These are phyloP conservation scores for Perca fluviatilis DNA, from an alignment of 2,113 vertebrate genomes.

Conservation along the genomic window DNA sequence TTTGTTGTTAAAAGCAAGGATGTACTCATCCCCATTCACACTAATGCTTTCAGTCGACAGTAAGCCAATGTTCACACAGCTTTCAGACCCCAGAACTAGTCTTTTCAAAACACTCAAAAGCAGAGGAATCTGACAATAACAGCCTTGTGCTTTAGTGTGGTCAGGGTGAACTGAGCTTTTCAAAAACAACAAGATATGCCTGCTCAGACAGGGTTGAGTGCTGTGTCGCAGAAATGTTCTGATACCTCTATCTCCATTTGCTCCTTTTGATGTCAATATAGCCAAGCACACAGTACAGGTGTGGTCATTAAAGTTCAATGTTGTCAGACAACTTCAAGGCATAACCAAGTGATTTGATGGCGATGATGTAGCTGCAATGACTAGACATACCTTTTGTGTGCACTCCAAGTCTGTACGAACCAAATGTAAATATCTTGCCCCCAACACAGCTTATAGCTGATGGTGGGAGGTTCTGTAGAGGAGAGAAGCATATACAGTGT, in stretches of 20 bases:
- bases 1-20: not conserved
- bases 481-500: not conserved
- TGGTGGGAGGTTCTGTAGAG: slow-evolving; percentile 90
- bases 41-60: not conserved
- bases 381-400: slow-evolving; percentile 94
- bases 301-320: not conserved
- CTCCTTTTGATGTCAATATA: not conserved
- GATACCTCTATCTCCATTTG: not conserved
- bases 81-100: slow-evolving; percentile 27
- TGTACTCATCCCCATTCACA: slow-evolving; percentile 5
- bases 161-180: slow-evolving; percentile 26
- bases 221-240: not conserved
- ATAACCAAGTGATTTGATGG: not conserved
- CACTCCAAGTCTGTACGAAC: slow-evolving; percentile 97
- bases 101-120: slow-evolving; percentile 48
- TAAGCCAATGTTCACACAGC: slow-evolving; percentile 8
- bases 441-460: slow-evolving; percentile 88
- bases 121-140: slow-evolving; percentile 44
- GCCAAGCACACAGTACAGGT: not conserved
- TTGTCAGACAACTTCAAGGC: not conserved
- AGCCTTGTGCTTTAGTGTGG: slow-evolving; percentile 25
- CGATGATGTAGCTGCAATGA: not conserved
- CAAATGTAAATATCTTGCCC: slow-evolving; percentile 98
- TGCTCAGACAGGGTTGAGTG: not conserved
- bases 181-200: slow-evolving; percentile 35